Evolutionary conservation across 2,797 vertebrate species (phyloP).

Genomic region (Sebastes ruberrimus): DNA sequence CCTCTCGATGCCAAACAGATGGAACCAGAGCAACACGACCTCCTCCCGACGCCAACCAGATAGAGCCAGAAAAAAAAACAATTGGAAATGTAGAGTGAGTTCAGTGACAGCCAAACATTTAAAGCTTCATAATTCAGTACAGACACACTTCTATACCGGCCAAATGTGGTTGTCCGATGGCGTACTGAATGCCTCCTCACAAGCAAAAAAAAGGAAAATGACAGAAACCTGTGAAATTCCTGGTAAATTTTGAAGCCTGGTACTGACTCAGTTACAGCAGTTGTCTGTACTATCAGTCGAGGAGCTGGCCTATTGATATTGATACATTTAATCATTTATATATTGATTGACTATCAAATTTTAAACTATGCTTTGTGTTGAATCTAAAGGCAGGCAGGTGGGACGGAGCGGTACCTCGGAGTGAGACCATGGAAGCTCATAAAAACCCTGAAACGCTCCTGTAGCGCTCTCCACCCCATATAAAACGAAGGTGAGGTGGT

Average conservation of each 20-base stretch:
- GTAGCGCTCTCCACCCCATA: background rate
- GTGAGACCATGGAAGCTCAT: background rate
- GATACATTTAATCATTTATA: background rate
- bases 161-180: too few relatives aligned
- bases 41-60: too few relatives aligned
- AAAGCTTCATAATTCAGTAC: too few relatives aligned
- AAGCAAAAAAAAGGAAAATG: rapidly evolving
- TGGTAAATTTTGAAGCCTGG: background rate
- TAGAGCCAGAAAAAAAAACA: rapidly evolving
- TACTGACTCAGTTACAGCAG: background rate
- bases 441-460: background rate
- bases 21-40: too few relatives aligned
- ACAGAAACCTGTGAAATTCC: background rate
- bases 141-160: too few relatives aligned
- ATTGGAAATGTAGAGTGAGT: too few relatives aligned
- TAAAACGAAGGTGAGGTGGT: background rate
- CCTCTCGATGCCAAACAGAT: too few relatives aligned
- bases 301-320: background rate
- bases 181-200: too few relatives aligned
- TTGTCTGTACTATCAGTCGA: background rate
- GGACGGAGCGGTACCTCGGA: background rate
- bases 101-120: too few relatives aligned
- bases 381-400: background rate
- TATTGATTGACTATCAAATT: background rate
- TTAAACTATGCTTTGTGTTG: background rate